Base-by-base conservation (phyloP, 2,797 vertebrate genomes). In the Catharus ustulatus region DNA sequence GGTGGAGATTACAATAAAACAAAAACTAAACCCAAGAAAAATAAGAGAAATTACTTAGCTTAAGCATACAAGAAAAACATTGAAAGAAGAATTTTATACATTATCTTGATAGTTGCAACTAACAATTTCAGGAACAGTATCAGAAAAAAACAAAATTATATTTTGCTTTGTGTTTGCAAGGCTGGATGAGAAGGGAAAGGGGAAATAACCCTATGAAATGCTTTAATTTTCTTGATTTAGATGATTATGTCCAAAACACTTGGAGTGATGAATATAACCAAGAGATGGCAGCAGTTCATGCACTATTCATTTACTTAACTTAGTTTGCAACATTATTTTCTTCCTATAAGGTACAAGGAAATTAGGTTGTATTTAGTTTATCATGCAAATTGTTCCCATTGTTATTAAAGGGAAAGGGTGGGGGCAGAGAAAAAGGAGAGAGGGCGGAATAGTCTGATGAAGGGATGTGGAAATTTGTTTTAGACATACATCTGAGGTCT, bases 201-300 rank as follows among this genome's bases (percentile, higher is more conserved):
- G 24, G 61, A 87, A 90, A 72, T 59, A 62, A 58, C 17, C 32
- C 24, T n/a, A 43, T 16, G 27, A 84, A 92, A 84, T 46, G 26
- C 11, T n/a, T 40, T 74, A 48, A 79, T 93, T 48, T 40, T 87
- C 66, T 75, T 75, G 19, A 59, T 86, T 75, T 73, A 76, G 57
- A 43, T 64, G 15, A 84, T 88, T 67, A 54, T 0, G 0, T 19
- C 48, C 63, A 67, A 51, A 94, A 62, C 62, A 80, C 58, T 51
- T 81, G 78, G 67, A 80, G 26, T 91, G 66, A 90, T 78, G 30
- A 91, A 85, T 91, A 63, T 40, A 93, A 86, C 94, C 90, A 87
- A 96, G 84, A 97, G 95, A 83, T 95, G 96, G 96, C 96, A 96
- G 93, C 76, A 97, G 94, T 89, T 96, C 84, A 91, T 79, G 49